These are phyloP conservation scores for Lasiurus borealis DNA, from an alignment of 2,113 vertebrate species.

Conservation along the genomic window DNA sequence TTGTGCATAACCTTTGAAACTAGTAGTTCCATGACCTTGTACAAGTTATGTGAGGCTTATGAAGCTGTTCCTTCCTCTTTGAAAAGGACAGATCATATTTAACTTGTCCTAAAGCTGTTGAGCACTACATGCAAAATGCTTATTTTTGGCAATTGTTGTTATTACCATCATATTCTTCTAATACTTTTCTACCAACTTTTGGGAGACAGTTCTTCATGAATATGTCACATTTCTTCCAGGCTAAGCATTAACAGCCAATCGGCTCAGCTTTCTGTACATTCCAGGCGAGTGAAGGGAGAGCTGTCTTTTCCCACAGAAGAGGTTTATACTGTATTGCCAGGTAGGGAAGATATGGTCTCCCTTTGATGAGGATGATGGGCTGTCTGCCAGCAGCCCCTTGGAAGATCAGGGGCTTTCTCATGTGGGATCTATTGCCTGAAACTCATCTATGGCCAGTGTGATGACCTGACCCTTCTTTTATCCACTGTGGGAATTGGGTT, in stretches of 20 bases:
- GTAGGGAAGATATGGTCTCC: not conserved
- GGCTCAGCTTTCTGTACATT: not conserved
- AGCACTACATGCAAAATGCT: not conserved
- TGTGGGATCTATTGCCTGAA: not conserved
- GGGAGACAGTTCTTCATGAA: not conserved
- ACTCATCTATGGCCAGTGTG: too few relatives aligned
- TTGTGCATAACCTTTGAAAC: not conserved
- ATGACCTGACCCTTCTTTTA: not conserved
- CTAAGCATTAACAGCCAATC: not conserved
- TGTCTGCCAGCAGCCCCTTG: not conserved
- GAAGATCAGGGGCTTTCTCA: not conserved
- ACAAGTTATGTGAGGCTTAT: not conserved
- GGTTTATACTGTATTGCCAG: not conserved
- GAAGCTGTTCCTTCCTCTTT: not conserved
- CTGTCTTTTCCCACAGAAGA: not conserved
- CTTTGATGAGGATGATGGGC: not conserved
- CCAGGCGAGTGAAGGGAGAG: not conserved
- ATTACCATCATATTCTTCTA: not conserved
- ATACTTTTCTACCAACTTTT: not conserved
- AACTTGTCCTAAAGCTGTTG: not conserved
- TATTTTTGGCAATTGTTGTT: not conserved
- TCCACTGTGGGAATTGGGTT: not conserved
- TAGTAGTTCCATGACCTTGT: not conserved
- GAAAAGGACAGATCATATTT: not conserved
- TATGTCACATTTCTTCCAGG: not conserved